phyloP scores from a whole-genome alignment of 2,888 invertebrate species.

The Aporophyla nigra region DNA sequence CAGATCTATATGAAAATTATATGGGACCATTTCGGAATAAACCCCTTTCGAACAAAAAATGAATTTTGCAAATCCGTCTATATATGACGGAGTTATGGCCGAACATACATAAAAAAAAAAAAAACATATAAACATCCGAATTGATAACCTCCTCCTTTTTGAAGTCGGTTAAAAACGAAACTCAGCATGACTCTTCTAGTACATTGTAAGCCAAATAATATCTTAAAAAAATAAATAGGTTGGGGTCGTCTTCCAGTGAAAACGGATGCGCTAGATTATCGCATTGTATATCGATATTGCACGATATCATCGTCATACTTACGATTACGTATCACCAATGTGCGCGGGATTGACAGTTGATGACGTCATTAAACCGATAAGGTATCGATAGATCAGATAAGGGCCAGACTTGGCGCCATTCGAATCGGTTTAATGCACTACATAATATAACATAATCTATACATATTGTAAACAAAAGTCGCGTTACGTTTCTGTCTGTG shows the following conservation, averaged over 20 bases:
- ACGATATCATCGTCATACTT: constrained; percentile 50
- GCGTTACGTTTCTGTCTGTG: neutral
- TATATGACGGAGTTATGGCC: too few species aligned
- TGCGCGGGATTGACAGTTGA: constrained; percentile 64
- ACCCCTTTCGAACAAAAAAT: too few species aligned
- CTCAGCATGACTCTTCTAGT: neutral
- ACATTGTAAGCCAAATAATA: neutral
- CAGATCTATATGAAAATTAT: too few species aligned
- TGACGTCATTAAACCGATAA: constrained; percentile 80
- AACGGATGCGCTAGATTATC: constrained; percentile 34
- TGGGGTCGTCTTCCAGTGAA: constrained; percentile 12
- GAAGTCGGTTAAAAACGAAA: too few species aligned
- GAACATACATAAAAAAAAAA: too few species aligned
- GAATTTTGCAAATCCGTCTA: too few species aligned
- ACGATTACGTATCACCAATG: constrained; percentile 54
- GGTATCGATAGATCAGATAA: constrained; percentile 78
- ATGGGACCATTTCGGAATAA: too few species aligned
- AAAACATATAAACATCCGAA: too few species aligned
- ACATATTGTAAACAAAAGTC: constrained; percentile 2
- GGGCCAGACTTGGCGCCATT: constrained; percentile 79
- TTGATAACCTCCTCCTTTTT: too few species aligned
- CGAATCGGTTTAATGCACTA: constrained; percentile 31
- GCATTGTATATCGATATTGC: constrained; percentile 29
- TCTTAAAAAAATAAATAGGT: neutral
- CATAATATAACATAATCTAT: constrained; percentile 14